phyloP scores from a whole-genome alignment of 2,888 invertebrate species.

The Stenodema calcarata region DNA sequence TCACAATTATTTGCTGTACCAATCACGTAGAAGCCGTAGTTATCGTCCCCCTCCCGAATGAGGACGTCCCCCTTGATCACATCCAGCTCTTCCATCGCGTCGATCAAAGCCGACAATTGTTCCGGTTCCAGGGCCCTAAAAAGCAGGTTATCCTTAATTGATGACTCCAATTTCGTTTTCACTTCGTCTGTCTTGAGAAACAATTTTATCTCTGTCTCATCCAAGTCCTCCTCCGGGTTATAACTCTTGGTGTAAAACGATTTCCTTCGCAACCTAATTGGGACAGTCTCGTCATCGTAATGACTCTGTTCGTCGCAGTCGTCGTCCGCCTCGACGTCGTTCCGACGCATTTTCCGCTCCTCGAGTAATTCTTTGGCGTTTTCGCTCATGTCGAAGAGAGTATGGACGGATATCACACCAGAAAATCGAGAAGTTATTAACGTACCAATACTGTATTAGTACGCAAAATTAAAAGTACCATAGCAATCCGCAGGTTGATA shows the following conservation, averaged over 20 bases:
- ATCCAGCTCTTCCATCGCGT: background rate
- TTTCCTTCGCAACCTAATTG: background rate
- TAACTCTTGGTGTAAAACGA: constrained; percentile 33
- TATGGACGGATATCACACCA: background rate
- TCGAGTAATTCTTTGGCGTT: background rate
- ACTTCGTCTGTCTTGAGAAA: constrained; percentile 8
- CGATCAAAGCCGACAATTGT: constrained; percentile 22
- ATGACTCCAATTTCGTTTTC: constrained; percentile 11
- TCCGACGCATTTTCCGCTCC: background rate
- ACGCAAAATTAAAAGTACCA: too few species aligned
- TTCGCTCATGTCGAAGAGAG: background rate
- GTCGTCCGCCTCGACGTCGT: background rate
- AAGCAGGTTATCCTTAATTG: constrained; percentile 15
- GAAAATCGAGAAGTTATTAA: too few species aligned
- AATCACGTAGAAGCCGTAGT: constrained; percentile 12
- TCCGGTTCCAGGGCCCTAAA: constrained; percentile 17
- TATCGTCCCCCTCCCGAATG: background rate
- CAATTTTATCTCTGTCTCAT: background rate
- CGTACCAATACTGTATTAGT: too few species aligned
- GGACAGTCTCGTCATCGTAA: background rate
- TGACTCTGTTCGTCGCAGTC: background rate
- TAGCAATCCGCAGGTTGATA: too few species aligned
- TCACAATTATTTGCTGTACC: background rate
- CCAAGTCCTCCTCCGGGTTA: constrained; percentile 27
- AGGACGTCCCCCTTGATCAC: background rate